These are phyloP conservation scores for Cranoglanis bouderius DNA, from an alignment of 2,113 vertebrate species.

Conservation along the genomic window DNA sequence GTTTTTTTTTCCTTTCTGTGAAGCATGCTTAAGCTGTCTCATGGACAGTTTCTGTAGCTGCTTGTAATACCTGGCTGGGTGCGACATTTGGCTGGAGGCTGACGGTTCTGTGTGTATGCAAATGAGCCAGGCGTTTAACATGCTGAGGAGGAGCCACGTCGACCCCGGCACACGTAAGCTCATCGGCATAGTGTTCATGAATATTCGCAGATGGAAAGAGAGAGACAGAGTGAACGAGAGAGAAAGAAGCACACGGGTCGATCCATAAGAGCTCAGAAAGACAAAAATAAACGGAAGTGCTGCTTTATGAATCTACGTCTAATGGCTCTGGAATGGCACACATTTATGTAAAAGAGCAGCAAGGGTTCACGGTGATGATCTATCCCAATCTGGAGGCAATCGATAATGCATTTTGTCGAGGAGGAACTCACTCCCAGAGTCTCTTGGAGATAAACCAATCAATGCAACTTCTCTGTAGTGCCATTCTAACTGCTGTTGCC, in stretches of 20 bases:
- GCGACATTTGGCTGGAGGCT: slow-evolving; percentile 47
- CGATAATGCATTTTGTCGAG: slow-evolving; percentile 55
- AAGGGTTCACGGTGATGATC: slow-evolving; percentile 27
- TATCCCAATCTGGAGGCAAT: slow-evolving; percentile 48
- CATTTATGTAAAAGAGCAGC: slow-evolving; percentile 53
- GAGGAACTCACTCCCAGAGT: slow-evolving; percentile 49
- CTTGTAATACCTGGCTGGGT: neutral
- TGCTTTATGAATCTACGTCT: slow-evolving; percentile 44
- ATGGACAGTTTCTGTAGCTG: neutral
- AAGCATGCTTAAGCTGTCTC: neutral
- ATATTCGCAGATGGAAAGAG: slow-evolving; percentile 65
- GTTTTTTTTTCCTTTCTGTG: neutral
- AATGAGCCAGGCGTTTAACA: slow-evolving; percentile 73
- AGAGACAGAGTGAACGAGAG: neutral
- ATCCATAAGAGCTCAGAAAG: slow-evolving; percentile 31
- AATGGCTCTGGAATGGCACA: slow-evolving; percentile 49
- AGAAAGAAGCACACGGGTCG: neutral
- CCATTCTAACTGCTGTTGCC: slow-evolving; percentile 42
- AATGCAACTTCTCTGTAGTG: slow-evolving; percentile 41
- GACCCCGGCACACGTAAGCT: slow-evolving; percentile 65
- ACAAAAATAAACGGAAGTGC: slow-evolving; percentile 37
- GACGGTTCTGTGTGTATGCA: slow-evolving; percentile 72
- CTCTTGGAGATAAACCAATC: slow-evolving; percentile 53
- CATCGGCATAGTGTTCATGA: slow-evolving; percentile 74
- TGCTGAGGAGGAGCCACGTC: slow-evolving; percentile 75